Percentiles rank a stretch among this genome's conserved stretches.
Conservation (phyloP, 2,888 invertebrate species). For the Trachelus troglodyta region DNA sequence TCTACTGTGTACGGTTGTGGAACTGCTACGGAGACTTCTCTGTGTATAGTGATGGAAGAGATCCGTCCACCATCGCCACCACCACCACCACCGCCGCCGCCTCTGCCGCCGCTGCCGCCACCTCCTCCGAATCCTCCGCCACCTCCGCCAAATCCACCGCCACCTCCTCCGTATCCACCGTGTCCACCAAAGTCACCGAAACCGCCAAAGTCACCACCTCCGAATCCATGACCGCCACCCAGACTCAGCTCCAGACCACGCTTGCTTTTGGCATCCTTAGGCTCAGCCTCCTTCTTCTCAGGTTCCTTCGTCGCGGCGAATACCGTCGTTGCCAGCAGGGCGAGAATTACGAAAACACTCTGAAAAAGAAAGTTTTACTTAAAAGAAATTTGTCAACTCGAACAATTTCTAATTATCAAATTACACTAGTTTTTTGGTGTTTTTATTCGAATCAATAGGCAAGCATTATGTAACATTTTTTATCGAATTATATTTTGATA, state of each 20-base stretch:
- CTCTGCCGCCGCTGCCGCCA: constrained; percentile 28
- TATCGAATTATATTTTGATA: too few relatives aligned
- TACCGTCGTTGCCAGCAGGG: constrained; percentile 41
- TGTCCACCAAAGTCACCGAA: constrained; percentile 26
- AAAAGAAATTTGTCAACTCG: neutral
- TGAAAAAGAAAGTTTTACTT: neutral
- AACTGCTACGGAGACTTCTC: constrained; percentile 53
- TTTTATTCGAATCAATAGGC: too few relatives aligned
- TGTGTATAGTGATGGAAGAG: constrained; percentile 56
- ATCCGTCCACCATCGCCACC: constrained; percentile 49
- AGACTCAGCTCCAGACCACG: constrained; percentile 56
- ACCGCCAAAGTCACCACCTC: constrained; percentile 1
- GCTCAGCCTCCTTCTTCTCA: constrained; percentile 3
- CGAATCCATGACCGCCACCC: constrained; percentile 23
- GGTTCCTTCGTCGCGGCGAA: constrained; percentile 30
- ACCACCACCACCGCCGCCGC: constrained; percentile 33
- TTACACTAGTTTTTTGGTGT: too few relatives aligned
- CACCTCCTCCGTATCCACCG: constrained; percentile 7
- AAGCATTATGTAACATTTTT: too few relatives aligned
- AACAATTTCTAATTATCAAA: too few relatives aligned
- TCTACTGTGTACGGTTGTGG: constrained; percentile 59
- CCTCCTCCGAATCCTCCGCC: constrained; percentile 36
- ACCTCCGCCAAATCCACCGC: constrained; percentile 21
- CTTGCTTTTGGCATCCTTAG: constrained; percentile 49
- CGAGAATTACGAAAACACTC: constrained; percentile 38